phyloP scores from a whole-genome alignment of 1,140 invertebrate genomes.

The Drosophila seguyi region DNA sequence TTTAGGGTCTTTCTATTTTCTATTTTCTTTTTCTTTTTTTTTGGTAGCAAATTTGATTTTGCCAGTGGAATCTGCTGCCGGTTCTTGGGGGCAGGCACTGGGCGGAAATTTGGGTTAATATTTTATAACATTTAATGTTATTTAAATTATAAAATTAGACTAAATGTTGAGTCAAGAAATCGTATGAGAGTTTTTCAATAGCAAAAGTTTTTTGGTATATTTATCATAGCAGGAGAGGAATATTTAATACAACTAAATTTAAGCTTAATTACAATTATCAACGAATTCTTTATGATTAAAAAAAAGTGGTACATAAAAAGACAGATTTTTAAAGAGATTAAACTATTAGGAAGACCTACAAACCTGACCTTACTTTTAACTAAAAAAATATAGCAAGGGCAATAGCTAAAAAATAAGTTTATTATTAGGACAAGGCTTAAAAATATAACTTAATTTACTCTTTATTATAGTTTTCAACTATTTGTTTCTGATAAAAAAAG shows the following conservation, averaged over 20 bases:
- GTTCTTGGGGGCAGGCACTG: conserved; percentile 5
- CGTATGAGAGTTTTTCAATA: background rate
- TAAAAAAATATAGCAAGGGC: background rate
- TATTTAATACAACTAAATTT: background rate
- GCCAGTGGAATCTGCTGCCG: background rate
- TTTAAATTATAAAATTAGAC: background rate
- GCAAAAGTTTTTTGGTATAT: background rate
- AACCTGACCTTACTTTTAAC: background rate
- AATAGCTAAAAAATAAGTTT: too few relatives aligned
- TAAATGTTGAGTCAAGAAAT: background rate
- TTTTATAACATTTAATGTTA: background rate
- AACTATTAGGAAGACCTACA: background rate
- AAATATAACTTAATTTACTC: too few relatives aligned
- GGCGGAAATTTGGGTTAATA: background rate
- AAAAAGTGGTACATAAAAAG: background rate
- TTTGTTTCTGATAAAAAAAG: too few relatives aligned
- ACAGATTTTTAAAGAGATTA: background rate
- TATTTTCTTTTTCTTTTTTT: conserved; percentile 14
- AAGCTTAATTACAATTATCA: background rate
- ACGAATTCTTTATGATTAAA: too few relatives aligned
- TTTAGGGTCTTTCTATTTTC: background rate
- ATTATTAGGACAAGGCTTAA: too few relatives aligned
- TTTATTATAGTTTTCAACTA: too few relatives aligned
- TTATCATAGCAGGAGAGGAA: background rate
- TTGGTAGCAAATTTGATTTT: conserved; percentile 27